These are phyloP conservation scores for Drosophila quinaria DNA, from an alignment of 2,888 invertebrate species.

Conservation along the genomic window DNA sequence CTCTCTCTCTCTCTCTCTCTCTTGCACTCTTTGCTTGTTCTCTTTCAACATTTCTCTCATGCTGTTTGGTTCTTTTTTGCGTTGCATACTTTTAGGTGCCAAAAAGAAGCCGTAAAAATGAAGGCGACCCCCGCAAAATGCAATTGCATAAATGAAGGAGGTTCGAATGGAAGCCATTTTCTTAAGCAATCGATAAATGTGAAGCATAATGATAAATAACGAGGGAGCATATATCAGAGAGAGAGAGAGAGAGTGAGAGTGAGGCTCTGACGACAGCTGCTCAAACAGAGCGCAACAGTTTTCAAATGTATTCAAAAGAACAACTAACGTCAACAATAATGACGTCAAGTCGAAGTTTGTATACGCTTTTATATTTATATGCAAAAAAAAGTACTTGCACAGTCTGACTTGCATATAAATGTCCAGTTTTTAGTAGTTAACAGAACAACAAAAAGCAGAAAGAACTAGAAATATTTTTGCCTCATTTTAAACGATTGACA, in stretches of 20 bases:
- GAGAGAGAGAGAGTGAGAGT: not conserved
- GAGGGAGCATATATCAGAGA: not conserved
- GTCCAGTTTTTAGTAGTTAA: not conserved
- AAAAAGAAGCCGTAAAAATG: slow-evolving; percentile 60
- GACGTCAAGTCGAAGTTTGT: not conserved
- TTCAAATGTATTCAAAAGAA: not conserved
- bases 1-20: not conserved
- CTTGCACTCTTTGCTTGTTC: not conserved
- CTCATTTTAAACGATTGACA: no score
- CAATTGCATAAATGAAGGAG: slow-evolving; percentile 52
- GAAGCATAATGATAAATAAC: not conserved
- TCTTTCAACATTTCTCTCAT: slow-evolving; percentile 1
- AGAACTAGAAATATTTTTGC: not conserved
- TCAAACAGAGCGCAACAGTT: slow-evolving; percentile 22
- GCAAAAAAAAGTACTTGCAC: not conserved
- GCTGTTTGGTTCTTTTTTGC: not conserved
- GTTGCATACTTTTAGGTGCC: slow-evolving; percentile 75
- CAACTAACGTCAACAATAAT: not conserved
- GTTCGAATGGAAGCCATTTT: slow-evolving; percentile 44
- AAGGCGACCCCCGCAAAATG: slow-evolving; percentile 10
- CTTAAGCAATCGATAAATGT: slow-evolving; percentile 36
- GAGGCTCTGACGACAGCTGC: slow-evolving; percentile 12
- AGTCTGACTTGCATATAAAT: not conserved
- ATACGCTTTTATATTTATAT: not conserved
- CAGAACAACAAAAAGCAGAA: not conserved